phyloP scores from a whole-genome alignment of 1,140 invertebrate genomes.

The Uloborus diversus region DNA sequence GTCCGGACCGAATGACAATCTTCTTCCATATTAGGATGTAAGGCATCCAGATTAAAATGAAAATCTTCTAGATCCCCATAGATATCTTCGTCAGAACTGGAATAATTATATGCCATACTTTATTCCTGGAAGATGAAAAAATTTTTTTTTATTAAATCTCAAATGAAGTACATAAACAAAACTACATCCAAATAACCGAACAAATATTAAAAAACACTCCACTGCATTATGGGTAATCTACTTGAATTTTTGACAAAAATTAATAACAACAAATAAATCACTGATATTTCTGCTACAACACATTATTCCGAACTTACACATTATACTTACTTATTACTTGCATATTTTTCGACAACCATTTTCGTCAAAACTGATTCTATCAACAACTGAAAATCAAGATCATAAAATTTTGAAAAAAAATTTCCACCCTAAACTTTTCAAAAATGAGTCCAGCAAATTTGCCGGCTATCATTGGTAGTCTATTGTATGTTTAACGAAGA shows the following conservation, averaged over 20 bases:
- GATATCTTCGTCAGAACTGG: not conserved
- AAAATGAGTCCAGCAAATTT: no score
- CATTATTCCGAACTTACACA: no score
- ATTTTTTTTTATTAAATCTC: not conserved
- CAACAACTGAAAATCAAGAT: no score
- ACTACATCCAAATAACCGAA: no score
- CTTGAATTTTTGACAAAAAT: not conserved
- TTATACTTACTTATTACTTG: no score
- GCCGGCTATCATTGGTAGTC: no score
- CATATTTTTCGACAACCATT: no score
- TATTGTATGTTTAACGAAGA: no score
- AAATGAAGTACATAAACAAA: not conserved
- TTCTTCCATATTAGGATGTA: not conserved
- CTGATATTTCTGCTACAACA: not conserved
- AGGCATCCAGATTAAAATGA: not conserved
- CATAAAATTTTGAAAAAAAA: no score
- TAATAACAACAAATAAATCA: not conserved
- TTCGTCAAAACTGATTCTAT: no score
- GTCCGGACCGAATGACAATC: not conserved
- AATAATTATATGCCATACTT: not conserved
- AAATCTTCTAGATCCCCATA: conserved; percentile 8
- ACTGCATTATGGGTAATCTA: not conserved
- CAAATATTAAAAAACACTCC: not conserved
- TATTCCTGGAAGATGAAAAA: not conserved
- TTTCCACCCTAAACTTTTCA: no score